phyloP scores from a whole-genome alignment of 2,888 invertebrate genomes.

The Ypsolopha scabrella region DNA sequence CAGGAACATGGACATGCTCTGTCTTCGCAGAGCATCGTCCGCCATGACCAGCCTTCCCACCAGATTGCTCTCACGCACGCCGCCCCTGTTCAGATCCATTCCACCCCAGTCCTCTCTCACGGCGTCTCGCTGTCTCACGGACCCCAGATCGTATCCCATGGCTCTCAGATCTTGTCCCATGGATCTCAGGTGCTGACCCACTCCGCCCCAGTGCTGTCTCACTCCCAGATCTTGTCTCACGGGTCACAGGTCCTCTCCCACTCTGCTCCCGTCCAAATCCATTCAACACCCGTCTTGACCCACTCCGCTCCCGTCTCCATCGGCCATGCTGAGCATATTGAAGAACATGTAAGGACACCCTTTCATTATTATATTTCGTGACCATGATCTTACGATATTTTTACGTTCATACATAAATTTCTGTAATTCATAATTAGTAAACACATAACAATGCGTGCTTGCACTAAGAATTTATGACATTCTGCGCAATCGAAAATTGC shows the following conservation, averaged over 20 bases:
- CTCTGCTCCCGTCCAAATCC: slow-evolving; percentile 21
- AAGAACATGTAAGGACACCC: slow-evolving; percentile 30
- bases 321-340: slow-evolving; percentile 26
- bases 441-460: too few relatives aligned
- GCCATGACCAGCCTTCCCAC: slow-evolving; percentile 42
- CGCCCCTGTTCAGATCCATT: slow-evolving; percentile 16
- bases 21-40: slow-evolving; percentile 55
- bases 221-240: not conserved
- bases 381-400: not conserved
- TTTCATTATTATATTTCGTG: not conserved
- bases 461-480: not conserved
- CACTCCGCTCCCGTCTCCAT: slow-evolving; percentile 22
- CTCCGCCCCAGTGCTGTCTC: slow-evolving; percentile 6
- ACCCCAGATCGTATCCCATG: not conserved
- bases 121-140: slow-evolving; percentile 7
- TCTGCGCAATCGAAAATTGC: not conserved
- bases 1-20: slow-evolving; percentile 39
- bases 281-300: slow-evolving; percentile 25
- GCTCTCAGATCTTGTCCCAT: not conserved
- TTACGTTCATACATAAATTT: not conserved
- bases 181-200: slow-evolving; percentile 11
- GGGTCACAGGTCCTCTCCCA: slow-evolving; percentile 10
- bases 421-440: not conserved
- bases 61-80: slow-evolving; percentile 16
- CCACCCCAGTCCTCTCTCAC: slow-evolving; percentile 20